A percentile compares a stretch with the other conserved stretches of the same genome.
These are phyloP conservation scores for Patiria miniata DNA, from an alignment of 35 echinoderm and acorn worm species.

Conservation along the genomic window DNA sequence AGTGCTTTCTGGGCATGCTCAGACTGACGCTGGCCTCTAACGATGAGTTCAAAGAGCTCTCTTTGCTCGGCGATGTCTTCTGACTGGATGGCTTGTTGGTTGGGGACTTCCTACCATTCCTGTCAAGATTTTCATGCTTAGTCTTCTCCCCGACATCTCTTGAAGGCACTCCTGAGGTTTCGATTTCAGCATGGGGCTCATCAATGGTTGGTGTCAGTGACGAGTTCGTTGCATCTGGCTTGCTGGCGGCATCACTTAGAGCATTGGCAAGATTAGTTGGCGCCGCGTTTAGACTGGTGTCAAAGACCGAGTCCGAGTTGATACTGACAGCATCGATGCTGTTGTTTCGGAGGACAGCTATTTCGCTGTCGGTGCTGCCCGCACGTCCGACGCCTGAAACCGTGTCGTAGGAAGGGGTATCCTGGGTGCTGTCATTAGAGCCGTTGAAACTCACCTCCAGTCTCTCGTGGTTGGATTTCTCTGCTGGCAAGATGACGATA, in stretches of 20 bases:
- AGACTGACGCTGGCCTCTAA: neutral
- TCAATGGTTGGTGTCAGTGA: neutral
- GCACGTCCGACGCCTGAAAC: conserved; percentile 7
- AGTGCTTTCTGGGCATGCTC: neutral
- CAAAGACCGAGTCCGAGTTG: conserved; percentile 45
- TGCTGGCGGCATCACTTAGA: conserved; percentile 26
- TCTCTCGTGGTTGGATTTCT: neutral
- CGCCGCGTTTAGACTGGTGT: neutral
- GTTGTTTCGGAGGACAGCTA: conserved; percentile 54
- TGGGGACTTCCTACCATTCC: neutral
- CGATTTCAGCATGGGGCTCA: neutral
- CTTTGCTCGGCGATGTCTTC: neutral
- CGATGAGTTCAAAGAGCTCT: neutral
- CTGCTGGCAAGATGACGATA: conserved; percentile 38
- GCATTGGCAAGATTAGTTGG: conserved; percentile 40
- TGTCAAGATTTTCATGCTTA: too few species aligned
- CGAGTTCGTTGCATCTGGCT: neutral
- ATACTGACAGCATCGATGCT: conserved; percentile 36
- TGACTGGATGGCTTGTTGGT: neutral
- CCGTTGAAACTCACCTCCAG: neutral
- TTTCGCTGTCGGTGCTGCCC: conserved; percentile 81
- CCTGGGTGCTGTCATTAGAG: neutral
- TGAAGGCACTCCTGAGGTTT: neutral
- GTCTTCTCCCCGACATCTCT: too few species aligned
- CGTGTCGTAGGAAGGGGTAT: neutral